A percentile compares a stretch with the other conserved stretches of the same genome.
Evolutionary conservation across 1,140 invertebrate genomes (phyloP).

Genomic region (Himalopsyche phryganea): DNA sequence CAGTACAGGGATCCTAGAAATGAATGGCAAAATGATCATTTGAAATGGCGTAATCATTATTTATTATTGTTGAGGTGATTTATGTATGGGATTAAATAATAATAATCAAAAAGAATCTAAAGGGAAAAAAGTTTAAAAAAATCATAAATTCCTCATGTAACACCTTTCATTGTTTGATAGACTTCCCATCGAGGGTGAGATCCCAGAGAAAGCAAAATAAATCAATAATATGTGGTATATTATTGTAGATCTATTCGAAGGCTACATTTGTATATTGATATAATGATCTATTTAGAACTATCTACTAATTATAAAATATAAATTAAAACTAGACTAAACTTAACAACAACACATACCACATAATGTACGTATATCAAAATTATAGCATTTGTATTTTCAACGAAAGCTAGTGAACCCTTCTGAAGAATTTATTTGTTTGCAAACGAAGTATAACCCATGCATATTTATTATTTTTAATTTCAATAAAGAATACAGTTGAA

Average conservation of each 20-base stretch:
- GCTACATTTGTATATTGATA: neutral
- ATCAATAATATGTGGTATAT: no score
- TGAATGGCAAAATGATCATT: no score
- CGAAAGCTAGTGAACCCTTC: neutral
- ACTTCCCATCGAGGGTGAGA: conserved; percentile 3
- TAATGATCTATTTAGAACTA: conserved; percentile 18
- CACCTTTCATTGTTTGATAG: neutral
- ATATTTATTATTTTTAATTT: neutral
- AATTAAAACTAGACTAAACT: conserved; percentile 25
- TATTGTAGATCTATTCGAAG: no score
- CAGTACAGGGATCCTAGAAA: no score
- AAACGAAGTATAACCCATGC: conserved; percentile 45
- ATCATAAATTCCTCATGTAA: conserved; percentile 1
- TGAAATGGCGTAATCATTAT: no score
- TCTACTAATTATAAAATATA: conserved; percentile 2
- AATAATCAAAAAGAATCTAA: no score
- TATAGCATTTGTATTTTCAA: no score
- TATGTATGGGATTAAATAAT: no score
- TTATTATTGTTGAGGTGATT: no score
- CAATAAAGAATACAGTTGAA: no score
- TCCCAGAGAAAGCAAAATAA: no score
- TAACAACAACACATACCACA: conserved; percentile 30
- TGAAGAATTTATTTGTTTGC: conserved; percentile 32
- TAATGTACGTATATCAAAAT: conserved; percentile 42
- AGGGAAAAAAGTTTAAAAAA: neutral